Conservation (phyloP, 2,797 vertebrate genomes). For the Acropternis orthonyx region DNA sequence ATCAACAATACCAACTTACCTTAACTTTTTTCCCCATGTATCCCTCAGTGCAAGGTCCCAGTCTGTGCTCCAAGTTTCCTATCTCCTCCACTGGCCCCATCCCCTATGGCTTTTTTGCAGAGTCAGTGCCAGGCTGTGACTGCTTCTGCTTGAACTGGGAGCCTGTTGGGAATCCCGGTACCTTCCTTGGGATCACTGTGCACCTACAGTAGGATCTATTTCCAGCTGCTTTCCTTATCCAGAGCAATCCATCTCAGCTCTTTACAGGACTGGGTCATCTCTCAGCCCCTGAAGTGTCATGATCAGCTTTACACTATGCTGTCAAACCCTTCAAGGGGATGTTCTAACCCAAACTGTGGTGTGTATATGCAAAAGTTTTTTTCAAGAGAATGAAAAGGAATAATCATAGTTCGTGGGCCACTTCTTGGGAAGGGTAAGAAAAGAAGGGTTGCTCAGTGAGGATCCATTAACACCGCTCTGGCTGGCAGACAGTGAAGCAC, state of each 20-base stretch:
- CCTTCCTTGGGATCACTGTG: neutral
- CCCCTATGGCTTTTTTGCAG: neutral
- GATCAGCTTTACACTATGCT: neutral
- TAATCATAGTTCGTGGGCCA: neutral
- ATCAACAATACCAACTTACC: neutral
- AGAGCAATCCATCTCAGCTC: neutral
- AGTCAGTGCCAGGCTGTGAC: neutral
- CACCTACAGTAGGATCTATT: neutral
- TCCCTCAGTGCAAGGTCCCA: neutral
- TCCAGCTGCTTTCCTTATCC: neutral
- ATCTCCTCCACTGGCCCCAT: neutral
- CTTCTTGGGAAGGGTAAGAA: neutral
- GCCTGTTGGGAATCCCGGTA: accelerated
- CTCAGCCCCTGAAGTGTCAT: neutral
- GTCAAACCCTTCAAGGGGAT: neutral
- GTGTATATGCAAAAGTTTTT: neutral
- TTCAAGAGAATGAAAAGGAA: neutral
- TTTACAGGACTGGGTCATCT: neutral
- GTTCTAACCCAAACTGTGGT: accelerated
- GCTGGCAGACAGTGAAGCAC: slow-evolving; percentile 6
- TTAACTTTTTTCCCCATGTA: neutral
- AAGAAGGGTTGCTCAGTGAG: neutral
- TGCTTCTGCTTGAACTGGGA: neutral
- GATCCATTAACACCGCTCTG: neutral
- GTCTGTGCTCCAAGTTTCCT: neutral